Evolutionary conservation across 2,113 vertebrate genomes (phyloP).

Genomic region (Daboia siamensis): DNA sequence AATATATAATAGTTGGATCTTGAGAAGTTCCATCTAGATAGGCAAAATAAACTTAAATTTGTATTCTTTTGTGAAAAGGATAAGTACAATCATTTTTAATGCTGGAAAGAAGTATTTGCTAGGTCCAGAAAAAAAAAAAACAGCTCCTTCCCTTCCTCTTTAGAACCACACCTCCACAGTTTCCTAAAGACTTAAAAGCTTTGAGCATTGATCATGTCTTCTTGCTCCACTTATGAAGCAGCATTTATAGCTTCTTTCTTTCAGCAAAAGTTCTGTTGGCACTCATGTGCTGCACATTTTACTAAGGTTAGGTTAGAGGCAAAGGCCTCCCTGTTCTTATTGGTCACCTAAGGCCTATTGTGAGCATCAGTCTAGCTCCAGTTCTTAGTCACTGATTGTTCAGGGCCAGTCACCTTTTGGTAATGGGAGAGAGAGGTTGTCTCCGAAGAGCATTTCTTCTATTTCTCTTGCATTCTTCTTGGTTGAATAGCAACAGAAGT

Average conservation of each 20-base stretch:
- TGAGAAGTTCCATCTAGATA: background rate
- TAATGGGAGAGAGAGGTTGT: background rate
- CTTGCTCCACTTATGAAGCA: background rate
- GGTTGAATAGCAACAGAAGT: background rate
- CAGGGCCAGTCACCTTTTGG: background rate
- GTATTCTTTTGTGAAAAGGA: background rate
- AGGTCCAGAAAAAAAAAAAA: background rate
- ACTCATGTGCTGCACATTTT: background rate
- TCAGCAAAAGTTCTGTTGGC: background rate
- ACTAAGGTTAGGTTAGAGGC: background rate
- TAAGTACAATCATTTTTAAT: background rate
- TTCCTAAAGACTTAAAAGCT: background rate
- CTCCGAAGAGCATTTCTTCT: background rate
- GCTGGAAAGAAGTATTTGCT: background rate
- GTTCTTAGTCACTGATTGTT: background rate
- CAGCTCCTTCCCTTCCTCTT: background rate
- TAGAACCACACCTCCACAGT: background rate
- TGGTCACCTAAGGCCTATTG: background rate
- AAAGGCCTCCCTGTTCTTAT: background rate
- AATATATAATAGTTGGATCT: background rate
- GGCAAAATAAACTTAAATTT: background rate
- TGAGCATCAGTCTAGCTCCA: background rate
- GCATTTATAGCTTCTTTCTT: background rate
- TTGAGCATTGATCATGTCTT: background rate
- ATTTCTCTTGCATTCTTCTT: background rate